Evolutionary conservation across 2,113 vertebrate genomes (phyloP).

Genomic region (Corythaixoides concolor): DNA sequence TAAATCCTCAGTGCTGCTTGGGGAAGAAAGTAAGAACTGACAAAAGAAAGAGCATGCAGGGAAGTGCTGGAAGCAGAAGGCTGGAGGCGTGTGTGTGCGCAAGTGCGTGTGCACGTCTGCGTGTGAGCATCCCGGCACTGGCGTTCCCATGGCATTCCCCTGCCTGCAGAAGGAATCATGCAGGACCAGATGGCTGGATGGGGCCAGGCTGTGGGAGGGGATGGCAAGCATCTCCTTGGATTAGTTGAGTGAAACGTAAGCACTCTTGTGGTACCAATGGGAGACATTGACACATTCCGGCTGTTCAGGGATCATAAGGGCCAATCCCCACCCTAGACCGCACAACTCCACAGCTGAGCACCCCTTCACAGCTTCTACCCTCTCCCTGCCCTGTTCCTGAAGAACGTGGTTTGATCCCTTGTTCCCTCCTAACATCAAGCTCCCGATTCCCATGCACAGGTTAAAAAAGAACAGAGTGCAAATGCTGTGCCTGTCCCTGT

Average conservation of each 20-base stretch:
- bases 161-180: slow-evolving; percentile 23
- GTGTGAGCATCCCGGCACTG: not conserved
- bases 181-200: slow-evolving; percentile 32
- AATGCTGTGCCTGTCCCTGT: not conserved
- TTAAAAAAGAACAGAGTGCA: not conserved
- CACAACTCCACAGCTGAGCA: not conserved
- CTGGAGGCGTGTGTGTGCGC: slow-evolving; percentile 9
- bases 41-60: slow-evolving; percentile 39
- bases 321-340: not conserved
- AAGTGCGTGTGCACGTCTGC: not conserved
- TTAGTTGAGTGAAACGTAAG: not conserved
- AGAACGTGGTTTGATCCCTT: not conserved
- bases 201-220: not conserved
- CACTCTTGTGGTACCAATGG: not conserved
- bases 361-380: not conserved
- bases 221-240: not conserved
- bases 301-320: not conserved
- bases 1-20: not conserved
- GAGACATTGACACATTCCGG: not conserved
- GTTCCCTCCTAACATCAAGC: not conserved
- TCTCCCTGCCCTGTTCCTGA: not conserved
- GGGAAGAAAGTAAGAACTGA: not conserved
- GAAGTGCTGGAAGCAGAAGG: slow-evolving; percentile 38
- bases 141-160: slow-evolving; percentile 47
- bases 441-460: not conserved